Conservation (phyloP, 1,140 invertebrate species). For the Ips typographus region DNA sequence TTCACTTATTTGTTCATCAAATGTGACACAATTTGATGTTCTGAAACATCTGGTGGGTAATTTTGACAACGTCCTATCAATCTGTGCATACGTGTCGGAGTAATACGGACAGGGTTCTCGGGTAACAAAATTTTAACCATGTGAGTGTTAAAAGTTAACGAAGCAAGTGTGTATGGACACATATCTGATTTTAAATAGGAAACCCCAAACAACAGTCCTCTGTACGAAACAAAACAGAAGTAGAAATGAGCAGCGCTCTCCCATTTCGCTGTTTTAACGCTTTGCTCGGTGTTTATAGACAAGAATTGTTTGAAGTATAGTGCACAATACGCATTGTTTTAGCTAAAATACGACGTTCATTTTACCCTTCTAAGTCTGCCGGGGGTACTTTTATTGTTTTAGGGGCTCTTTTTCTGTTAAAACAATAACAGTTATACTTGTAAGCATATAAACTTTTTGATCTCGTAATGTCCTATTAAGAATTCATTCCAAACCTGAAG, state of each 20-base stretch:
- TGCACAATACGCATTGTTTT: constrained; percentile 45
- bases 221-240: constrained; percentile 36
- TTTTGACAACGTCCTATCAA: not conserved
- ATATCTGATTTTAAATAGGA: constrained; percentile 34
- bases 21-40: too few relatives aligned
- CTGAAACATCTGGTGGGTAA: too few relatives aligned
- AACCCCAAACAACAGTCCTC: constrained; percentile 33
- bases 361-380: constrained; percentile 38
- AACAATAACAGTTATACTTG: constrained; percentile 33
- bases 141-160: constrained; percentile 32
- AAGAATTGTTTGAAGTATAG: constrained; percentile 43
- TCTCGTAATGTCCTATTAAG: not conserved
- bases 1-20: constrained; percentile 25
- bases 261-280: constrained; percentile 43
- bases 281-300: constrained; percentile 40
- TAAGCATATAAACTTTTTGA: constrained; percentile 32
- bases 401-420: constrained; percentile 36
- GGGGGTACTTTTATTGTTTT: constrained; percentile 44
- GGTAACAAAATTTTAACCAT: constrained; percentile 33
- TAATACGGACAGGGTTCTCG: constrained; percentile 22
- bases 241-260: constrained; percentile 39
- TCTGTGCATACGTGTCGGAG: constrained; percentile 12
- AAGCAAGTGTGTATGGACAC: constrained; percentile 27
- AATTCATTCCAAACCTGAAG: too few relatives aligned
- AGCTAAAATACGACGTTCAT: constrained; percentile 37